These are phyloP conservation scores for Ephestia elutella DNA, from an alignment of 1,140 invertebrate species.

Conservation along the genomic window DNA sequence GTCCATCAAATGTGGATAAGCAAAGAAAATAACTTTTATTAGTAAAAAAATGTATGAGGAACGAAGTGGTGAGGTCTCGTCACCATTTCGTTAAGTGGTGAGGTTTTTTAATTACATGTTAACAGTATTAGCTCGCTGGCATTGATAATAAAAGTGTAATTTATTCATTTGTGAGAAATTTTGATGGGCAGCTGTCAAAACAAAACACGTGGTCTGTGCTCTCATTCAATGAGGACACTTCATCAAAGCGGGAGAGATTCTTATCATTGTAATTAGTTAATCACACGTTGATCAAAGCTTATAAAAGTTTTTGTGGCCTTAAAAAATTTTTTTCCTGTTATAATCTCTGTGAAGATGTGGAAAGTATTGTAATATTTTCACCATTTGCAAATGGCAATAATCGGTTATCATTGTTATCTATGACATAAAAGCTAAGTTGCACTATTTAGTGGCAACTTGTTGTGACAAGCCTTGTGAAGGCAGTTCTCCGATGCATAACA, in stretches of 20 bases:
- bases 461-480: not conserved
- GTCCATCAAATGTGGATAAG: too few relatives aligned
- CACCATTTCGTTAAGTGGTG: too few relatives aligned
- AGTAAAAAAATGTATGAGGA: too few relatives aligned
- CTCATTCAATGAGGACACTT: not conserved
- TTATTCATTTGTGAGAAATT: not conserved
- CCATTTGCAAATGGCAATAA: constrained; percentile 1
- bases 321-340: too few relatives aligned
- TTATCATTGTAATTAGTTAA: not conserved
- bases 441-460: not conserved
- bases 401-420: too few relatives aligned
- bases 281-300: not conserved
- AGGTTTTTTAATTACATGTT: too few relatives aligned
- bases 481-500: constrained; percentile 21
- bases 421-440: not conserved
- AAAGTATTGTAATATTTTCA: not conserved
- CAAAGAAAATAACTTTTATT: too few relatives aligned
- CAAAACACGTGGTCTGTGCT: not conserved
- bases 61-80: too few relatives aligned
- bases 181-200: not conserved
- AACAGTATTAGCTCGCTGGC: too few relatives aligned
- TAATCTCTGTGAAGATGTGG: too few relatives aligned
- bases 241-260: constrained; percentile 4
- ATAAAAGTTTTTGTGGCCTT: constrained; percentile 11
- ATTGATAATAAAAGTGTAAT: not conserved